Evolutionary conservation across 2,888 invertebrate species (phyloP), one percentile per base, ranked within the genome.

Genomic region (Eupeodes latifasciatus): DNA sequence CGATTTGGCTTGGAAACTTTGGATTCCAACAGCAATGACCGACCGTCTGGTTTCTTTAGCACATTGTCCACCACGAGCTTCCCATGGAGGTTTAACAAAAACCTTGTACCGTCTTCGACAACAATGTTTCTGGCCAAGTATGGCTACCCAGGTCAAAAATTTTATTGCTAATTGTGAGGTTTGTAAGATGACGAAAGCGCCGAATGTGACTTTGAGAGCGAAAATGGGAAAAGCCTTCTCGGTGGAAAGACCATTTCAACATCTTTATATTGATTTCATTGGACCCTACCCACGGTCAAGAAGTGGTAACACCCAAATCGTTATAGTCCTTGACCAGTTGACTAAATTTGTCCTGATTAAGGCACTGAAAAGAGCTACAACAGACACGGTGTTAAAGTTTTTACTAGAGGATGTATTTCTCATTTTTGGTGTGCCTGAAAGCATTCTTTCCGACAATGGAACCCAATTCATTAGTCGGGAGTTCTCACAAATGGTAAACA

Each of bases 361-460:
- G 14, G 7, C 64, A 1, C 55, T 76, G 10, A 57, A 16, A 55
- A 66, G 12, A 10, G 64, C 55, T 4, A 55, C 7, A 14, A n/a
- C 61, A 0, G 61, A 36, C 6, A 40, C 36, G 36, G 61, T 36
- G 14, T 36, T 61, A 27, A 11, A 16, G 1, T 75, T 62, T 19
- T 51, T 62, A 12, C 49, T 12, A 4, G 75, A 75, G 5, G 36
- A 75, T 11, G 4, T 80, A 6, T 80, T 72, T n/a, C 47, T n/a
- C 1, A 4, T 72, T 2, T 80, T 80, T 16, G 72, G 66, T 0
- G 81, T 81, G 2, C 81, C 81, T 0, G 66, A 74, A 47, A 55
- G 61, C 36, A 61, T 61, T n/a, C 7, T 36, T 14, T 71, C 71
- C 40, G 71, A 71, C 55, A 71, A 71, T 19, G 57, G 71, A 5